Evolutionary conservation across 2,888 invertebrate genomes (phyloP), one percentile per base, ranked within the genome.

Genomic region (Tachina grossa): DNA sequence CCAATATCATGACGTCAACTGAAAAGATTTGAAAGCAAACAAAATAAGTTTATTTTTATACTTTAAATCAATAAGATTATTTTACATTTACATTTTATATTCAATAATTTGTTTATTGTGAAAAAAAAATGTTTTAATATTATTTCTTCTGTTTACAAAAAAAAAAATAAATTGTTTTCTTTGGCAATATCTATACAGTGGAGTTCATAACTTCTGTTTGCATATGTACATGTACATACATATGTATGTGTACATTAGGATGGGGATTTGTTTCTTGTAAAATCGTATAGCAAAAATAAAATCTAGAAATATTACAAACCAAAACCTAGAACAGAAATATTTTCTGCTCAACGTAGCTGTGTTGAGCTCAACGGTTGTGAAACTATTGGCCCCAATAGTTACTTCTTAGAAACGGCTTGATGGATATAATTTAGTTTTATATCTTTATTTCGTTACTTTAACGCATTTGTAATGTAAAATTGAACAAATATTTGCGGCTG

Each of bases 1-100:
- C 79, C 57, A 43, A 16, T 11, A 45, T 4, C 9, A 76, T 85
- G 85, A 83, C 85, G 85, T 85, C 85, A 85, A 72, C 85, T 85
- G 75, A 19, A 85, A 74, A 65, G 16, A 69, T 19, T 63, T 14
- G 16, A 51, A 63, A 76, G 8, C 6, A 51, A 39, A 49, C 11
- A 66, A 49, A 51, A 66, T 66, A 10, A n/a, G 39, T 65, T 49
- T 41, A 16, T 53, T 9, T 59, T 59, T 59, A 39, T 39, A 59
- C n/a, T 47, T 47, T 1, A 47, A 22, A 19, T 49, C 66, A 66
- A 49, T 47, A 66, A 47, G 8, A 66, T 39, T 22, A 66, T 49
- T 49, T 66, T 49, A 66, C 47, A 43, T 8, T 14, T 11, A 11
- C n/a, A 43, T 43, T 61, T 51, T n/a, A 14, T 39, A 10, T 10